Evolutionary conservation across 1,140 invertebrate species (phyloP).

Genomic region (Lepidurus arcticus): DNA sequence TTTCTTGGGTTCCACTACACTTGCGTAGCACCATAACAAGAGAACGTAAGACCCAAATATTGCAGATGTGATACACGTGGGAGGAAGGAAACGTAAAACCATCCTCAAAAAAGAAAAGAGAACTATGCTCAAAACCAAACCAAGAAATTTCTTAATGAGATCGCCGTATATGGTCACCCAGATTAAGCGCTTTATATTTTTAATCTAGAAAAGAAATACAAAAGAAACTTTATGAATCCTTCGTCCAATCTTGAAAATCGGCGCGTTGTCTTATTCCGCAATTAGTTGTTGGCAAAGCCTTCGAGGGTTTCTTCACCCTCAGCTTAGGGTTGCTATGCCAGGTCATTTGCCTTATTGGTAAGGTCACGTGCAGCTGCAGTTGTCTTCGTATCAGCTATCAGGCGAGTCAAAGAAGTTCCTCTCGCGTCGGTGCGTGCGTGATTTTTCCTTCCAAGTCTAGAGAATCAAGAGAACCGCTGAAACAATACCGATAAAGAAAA

Average conservation of each 20-base stretch:
- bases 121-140: neutral
- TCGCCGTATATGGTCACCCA: neutral
- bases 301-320: neutral
- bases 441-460: neutral
- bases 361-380: conserved; percentile 5
- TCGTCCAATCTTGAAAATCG: neutral
- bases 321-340: neutral
- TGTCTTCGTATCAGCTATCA: neutral
- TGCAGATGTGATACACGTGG: neutral
- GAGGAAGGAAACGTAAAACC: neutral
- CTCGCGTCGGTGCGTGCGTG: neutral
- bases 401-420: neutral
- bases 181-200: neutral
- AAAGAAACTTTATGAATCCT: neutral
- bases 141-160: neutral
- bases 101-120: neutral
- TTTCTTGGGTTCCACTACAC: neutral
- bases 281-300: neutral
- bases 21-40: neutral
- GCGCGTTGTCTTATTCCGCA: neutral
- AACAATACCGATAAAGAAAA: too few relatives aligned
- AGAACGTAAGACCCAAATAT: neutral
- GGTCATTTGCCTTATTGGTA: conserved; percentile 14
- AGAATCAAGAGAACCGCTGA: neutral
- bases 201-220: neutral